Base-by-base conservation (phyloP, 2,797 vertebrate species). In the Alfaro cultratus region DNA sequence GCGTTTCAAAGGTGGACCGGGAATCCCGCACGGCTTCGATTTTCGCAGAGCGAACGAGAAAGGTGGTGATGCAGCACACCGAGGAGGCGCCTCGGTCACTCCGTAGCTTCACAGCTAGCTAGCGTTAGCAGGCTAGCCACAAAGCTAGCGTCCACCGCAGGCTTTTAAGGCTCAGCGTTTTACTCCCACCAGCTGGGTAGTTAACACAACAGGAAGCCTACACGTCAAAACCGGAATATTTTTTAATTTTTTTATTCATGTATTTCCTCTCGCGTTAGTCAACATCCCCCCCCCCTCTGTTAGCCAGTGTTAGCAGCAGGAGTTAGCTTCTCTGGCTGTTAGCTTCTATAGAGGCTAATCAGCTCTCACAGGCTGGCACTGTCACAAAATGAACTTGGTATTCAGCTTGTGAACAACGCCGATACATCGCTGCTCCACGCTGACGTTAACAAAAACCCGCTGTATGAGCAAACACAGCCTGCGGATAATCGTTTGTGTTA, bases 21-120 rank as follows among this genome's bases (percentile, higher is more conserved):
- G 87, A 87, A 80, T 41, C 84, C 77, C 34, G 85, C 73, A 83
- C 72, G 88, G 81, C 86, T 71, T 49, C 88, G 86, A 82, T 89
- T 89, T 88, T 93, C 91, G 73, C 83, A 85, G 83, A 87, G 86
- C 85, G 74, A 83, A 80, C 80, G 86, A 92, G 85, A 90, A 90
- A 90, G 90, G 93, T 79, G 92, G 91, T 90, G 94, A 95, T 94
- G 93, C 94, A 84, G 93, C 91, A 80, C 60, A 51, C 26, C 39
- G 73, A 78, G 64, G 71, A 51, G 72, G 72, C 51, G 62, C 80
- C 75, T 88, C 92, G 82, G 86, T 88, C 87, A 73, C 75, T 79
- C 57, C 64, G 53, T 45, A 47, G 75, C 46, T 68, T 26, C 64
- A 5, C 85, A 82, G 82, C 82, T 81, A 84, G 88, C 88, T 91